These are phyloP conservation scores for Pseudomyrmex cubaensis DNA, from an alignment of 1,140 invertebrate genomes.

Conservation along the genomic window DNA sequence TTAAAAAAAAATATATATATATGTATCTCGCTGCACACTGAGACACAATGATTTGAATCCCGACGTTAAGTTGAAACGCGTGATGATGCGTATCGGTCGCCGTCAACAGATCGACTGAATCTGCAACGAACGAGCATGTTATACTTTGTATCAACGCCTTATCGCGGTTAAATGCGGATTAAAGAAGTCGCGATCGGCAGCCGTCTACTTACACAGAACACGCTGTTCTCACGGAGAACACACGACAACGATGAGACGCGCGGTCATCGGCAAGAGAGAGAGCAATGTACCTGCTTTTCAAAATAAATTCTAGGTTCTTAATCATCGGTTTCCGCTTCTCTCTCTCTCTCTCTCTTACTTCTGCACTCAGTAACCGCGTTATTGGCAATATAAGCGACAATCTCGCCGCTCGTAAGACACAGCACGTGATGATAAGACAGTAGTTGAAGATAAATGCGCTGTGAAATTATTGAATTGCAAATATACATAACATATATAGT, in stretches of 20 bases:
- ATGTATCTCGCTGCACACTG: neutral
- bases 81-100: conserved; percentile 64
- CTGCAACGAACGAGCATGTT: conserved; percentile 45
- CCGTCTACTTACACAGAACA: conserved; percentile 45
- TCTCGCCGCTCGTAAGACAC: neutral
- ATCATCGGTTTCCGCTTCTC: neutral
- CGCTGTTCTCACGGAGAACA: conserved; percentile 12
- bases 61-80: conserved; percentile 52
- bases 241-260: neutral
- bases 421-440: neutral
- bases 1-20: neutral
- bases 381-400: neutral
- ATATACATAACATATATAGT: too few species aligned
- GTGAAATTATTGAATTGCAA: conserved; percentile 23
- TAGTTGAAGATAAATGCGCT: neutral
- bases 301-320: conserved; percentile 28
- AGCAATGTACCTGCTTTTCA: neutral
- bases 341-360: neutral
- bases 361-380: neutral
- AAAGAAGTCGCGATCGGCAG: conserved; percentile 18
- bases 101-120: conserved; percentile 73
- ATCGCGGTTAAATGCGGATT: conserved; percentile 64
- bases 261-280: too few species aligned
- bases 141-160: conserved; percentile 68
- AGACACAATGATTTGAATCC: conserved; percentile 12